These are phyloP conservation scores for Nannobrachium achirus DNA, from an alignment of 2,113 vertebrate genomes.

Conservation along the genomic window DNA sequence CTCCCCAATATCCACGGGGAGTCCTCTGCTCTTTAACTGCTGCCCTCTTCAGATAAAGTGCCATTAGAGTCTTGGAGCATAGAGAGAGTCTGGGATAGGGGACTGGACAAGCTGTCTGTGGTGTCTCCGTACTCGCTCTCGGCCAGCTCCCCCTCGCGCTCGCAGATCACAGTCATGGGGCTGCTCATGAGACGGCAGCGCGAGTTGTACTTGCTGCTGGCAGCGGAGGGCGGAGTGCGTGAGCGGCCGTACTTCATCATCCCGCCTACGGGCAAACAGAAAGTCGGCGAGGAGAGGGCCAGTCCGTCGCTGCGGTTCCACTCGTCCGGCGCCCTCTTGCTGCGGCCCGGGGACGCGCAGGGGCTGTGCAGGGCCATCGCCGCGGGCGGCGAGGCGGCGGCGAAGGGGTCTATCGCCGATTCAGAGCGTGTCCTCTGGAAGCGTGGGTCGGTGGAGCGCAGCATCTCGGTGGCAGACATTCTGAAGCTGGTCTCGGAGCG, in stretches of 20 bases:
- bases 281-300: constrained; percentile 80
- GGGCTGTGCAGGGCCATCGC: constrained; percentile 74
- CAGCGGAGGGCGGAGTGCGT: constrained; percentile 91
- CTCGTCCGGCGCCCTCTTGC: constrained; percentile 84
- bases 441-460: constrained; percentile 91
- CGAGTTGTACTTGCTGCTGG: constrained; percentile 94
- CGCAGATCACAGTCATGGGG: constrained; percentile 97
- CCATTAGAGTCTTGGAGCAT: constrained; percentile 70
- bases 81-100: constrained; percentile 26
- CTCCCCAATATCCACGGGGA: constrained; percentile 33
- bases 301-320: constrained; percentile 89
- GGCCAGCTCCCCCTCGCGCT: constrained; percentile 88
- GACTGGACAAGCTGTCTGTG: constrained; percentile 30
- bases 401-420: constrained; percentile 52
- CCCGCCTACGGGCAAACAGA: constrained; percentile 78
- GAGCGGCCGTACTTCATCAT: constrained; percentile 86
- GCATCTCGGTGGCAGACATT: constrained; percentile 96
- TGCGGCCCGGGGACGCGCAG: constrained; percentile 75
- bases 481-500: constrained; percentile 90
- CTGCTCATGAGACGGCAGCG: constrained; percentile 94
- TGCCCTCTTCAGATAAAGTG: constrained; percentile 81
- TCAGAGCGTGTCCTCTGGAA: constrained; percentile 85
- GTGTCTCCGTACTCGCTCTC: constrained; percentile 78
- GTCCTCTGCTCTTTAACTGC: constrained; percentile 56
- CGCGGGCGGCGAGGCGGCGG: constrained; percentile 34